These are phyloP conservation scores for Amniataba percoides DNA, from an alignment of 2,797 vertebrate genomes.

Conservation along the genomic window DNA sequence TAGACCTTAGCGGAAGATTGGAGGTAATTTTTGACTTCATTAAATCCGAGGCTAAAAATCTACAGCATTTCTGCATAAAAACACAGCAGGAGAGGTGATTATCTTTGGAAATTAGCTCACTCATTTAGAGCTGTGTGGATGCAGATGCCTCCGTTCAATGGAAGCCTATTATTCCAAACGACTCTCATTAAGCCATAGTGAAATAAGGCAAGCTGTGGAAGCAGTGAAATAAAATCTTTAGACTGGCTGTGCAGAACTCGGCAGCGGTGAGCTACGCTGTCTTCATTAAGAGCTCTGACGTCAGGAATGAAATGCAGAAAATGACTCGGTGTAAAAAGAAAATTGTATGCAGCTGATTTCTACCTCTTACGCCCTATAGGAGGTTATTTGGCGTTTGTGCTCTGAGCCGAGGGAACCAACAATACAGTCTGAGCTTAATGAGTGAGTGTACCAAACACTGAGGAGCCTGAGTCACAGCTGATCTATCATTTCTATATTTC, in stretches of 20 bases:
- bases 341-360: constrained; percentile 81
- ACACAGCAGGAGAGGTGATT: constrained; percentile 85
- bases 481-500: constrained; percentile 62
- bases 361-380: constrained; percentile 65
- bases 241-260: constrained; percentile 80
- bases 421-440: constrained; percentile 74
- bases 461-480: constrained; percentile 70
- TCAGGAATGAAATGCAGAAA: constrained; percentile 71
- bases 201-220: constrained; percentile 90
- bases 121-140: constrained; percentile 88
- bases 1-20: constrained; percentile 55
- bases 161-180: constrained; percentile 91
- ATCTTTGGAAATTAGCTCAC: constrained; percentile 87
- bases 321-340: constrained; percentile 62
- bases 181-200: constrained; percentile 87
- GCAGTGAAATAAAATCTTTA: constrained; percentile 87
- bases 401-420: constrained; percentile 58
- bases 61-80: constrained; percentile 80
- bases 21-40: constrained; percentile 81
- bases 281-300: constrained; percentile 80
- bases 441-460: constrained; percentile 61
- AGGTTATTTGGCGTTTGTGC: constrained; percentile 71
- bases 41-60: constrained; percentile 77
- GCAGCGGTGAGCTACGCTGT: constrained; percentile 61
- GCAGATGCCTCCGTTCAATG: constrained; percentile 89